Evolutionary conservation across 2,113 vertebrate genomes (phyloP).

Genomic region (Odontesthes bonariensis): DNA sequence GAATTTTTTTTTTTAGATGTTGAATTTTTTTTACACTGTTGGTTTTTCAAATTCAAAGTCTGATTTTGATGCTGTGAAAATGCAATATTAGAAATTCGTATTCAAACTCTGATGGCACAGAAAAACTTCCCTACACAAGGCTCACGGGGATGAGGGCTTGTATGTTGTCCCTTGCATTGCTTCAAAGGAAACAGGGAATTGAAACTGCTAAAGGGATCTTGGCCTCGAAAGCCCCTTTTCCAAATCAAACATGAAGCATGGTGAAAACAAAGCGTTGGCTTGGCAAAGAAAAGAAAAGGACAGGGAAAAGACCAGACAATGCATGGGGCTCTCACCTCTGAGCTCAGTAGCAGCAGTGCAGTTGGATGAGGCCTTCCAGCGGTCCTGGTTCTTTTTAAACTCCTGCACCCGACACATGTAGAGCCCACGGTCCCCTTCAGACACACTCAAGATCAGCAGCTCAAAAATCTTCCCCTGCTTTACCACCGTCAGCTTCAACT

Average conservation of each 20-base stretch:
- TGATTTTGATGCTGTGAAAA: no score
- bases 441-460: constrained; percentile 87
- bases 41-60: no score
- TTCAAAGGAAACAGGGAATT: no score
- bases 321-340: constrained; percentile 68
- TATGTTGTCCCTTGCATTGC: no score
- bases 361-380: constrained; percentile 92
- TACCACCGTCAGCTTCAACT: constrained; percentile 88
- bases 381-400: constrained; percentile 89
- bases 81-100: no score
- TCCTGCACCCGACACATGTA: constrained; percentile 95
- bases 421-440: constrained; percentile 85
- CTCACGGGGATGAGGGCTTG: no score
- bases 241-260: neutral
- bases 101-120: no score
- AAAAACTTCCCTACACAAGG: no score
- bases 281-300: neutral
- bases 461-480: constrained; percentile 85
- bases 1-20: no score
- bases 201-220: no score
- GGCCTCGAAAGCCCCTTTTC: no score
- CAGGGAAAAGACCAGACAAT: neutral
- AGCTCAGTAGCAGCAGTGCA: constrained; percentile 87
- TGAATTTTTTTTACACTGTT: no score
- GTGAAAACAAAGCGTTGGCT: neutral